Percentiles rank a stretch among this genome's conserved stretches.
phyloP scores from a whole-genome alignment of 2,113 vertebrate genomes.

The Alosa alosa region DNA sequence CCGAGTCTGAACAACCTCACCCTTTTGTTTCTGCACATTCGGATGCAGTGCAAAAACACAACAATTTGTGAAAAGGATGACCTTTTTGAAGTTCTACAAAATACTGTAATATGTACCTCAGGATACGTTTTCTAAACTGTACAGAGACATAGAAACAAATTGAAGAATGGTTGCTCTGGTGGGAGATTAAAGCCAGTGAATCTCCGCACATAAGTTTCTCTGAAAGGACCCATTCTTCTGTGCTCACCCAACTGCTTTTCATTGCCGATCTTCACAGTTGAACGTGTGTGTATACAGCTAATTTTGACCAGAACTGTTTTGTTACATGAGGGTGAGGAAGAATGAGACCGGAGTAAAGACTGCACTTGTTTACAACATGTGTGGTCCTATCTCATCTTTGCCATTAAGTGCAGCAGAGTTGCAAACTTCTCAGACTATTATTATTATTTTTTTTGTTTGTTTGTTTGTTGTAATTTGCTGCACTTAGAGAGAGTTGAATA shows the following conservation, averaged over 20 bases:
- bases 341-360: not conserved
- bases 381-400: not conserved
- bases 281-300: not conserved
- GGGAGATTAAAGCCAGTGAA: not conserved
- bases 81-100: not conserved
- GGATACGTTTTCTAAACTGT: not conserved
- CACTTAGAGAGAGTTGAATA: not conserved
- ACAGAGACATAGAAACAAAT: not conserved
- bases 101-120: not conserved
- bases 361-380: not conserved
- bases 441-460: not conserved
- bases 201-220: not conserved
- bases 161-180: not conserved
- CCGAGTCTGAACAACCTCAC: conserved; percentile 8
- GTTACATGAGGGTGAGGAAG: not conserved
- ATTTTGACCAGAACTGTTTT: not conserved
- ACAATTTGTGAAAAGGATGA: not conserved
- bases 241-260: not conserved
- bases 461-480: conserved; percentile 5
- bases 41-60: not conserved
- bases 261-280: not conserved
- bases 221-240: not conserved
- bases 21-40: not conserved
- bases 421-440: not conserved
- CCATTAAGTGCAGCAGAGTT: not conserved